These are phyloP conservation scores for Aurelia aurita DNA, from an alignment of 30 jellyfish, hydroid and myxozoan genomes.

Conservation along the genomic window DNA sequence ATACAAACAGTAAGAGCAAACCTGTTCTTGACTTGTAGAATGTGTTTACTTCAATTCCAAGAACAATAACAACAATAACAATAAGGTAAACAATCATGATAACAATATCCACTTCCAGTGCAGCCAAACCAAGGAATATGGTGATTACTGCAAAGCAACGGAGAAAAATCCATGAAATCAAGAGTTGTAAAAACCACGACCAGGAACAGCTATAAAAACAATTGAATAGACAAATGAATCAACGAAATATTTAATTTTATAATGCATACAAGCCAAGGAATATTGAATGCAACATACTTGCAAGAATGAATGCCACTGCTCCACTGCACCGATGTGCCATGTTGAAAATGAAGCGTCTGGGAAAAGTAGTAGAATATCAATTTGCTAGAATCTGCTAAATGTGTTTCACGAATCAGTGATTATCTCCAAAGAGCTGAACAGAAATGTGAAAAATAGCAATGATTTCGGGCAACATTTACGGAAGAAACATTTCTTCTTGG, in stretches of 20 bases:
- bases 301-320: conserved; percentile 33
- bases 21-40: conserved; percentile 66
- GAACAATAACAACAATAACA: conserved; percentile 16
- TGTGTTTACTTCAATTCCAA: conserved; percentile 40
- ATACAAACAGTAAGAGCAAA: neutral
- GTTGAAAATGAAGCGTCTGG: conserved; percentile 46
- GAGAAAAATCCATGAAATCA: too few relatives aligned
- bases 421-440: too few relatives aligned
- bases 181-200: too few relatives aligned
- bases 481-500: too few relatives aligned
- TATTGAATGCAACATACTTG: conserved; percentile 3
- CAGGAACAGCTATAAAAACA: neutral
- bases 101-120: conserved; percentile 59
- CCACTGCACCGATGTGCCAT: conserved; percentile 38
- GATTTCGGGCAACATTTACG: neutral
- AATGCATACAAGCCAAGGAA: neutral
- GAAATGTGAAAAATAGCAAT: too few relatives aligned
- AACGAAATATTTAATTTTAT: too few relatives aligned
- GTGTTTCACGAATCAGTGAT: too few relatives aligned
- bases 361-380: neutral
- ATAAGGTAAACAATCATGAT: conserved; percentile 43
- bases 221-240: neutral
- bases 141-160: conserved; percentile 26
- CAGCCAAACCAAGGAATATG: conserved; percentile 62
- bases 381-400: too few relatives aligned